Conservation (phyloP, 2,888 invertebrate genomes). For the Dryocosmus kuriphilus region DNA sequence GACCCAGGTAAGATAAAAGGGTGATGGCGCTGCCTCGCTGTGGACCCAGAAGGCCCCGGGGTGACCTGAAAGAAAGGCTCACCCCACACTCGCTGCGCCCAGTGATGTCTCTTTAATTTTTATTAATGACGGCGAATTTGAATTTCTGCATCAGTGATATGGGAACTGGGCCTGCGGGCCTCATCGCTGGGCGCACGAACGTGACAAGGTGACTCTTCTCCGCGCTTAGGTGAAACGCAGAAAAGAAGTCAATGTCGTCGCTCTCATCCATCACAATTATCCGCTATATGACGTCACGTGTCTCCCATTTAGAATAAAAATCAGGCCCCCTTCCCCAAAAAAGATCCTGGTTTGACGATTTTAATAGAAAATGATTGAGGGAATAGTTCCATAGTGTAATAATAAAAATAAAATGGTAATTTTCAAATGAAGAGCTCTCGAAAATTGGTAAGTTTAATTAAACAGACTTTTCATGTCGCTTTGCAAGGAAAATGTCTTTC, state of each 20-base stretch:
- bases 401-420: background rate
- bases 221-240: constrained; percentile 63
- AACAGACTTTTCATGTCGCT: background rate
- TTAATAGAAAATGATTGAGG: background rate
- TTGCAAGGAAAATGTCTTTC: background rate
- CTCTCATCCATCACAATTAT: constrained; percentile 74
- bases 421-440: background rate
- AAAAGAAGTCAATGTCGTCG: constrained; percentile 56
- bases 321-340: background rate
- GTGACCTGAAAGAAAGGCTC: constrained; percentile 58
- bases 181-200: constrained; percentile 58
- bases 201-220: constrained; percentile 63
- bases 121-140: constrained; percentile 77
- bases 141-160: constrained; percentile 77
- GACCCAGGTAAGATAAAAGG: constrained; percentile 76
- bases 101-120: constrained; percentile 78
- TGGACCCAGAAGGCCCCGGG: constrained; percentile 47
- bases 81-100: constrained; percentile 62
- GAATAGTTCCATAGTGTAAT: background rate
- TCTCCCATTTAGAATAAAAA: background rate
- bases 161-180: constrained; percentile 67
- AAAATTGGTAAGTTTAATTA: background rate
- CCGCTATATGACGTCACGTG: constrained; percentile 56
- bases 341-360: background rate
- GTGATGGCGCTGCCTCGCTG: constrained; percentile 50